phyloP scores from a whole-genome alignment of 2,113 vertebrate species.

The Entelurus aequoreus region DNA sequence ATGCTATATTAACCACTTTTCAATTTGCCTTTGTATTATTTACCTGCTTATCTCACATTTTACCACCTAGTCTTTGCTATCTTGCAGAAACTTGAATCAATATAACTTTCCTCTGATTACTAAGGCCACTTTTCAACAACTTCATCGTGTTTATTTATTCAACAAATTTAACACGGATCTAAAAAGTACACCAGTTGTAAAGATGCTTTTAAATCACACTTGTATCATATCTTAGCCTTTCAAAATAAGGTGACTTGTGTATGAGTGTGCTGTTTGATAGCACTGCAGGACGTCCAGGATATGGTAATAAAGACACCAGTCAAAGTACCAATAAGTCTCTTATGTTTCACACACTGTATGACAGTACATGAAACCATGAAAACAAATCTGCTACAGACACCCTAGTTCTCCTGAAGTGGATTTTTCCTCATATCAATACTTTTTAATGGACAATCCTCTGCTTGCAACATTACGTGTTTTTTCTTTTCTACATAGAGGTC shows the following conservation, averaged over 20 bases:
- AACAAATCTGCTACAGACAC: too few relatives aligned
- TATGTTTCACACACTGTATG: too few relatives aligned
- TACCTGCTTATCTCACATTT: not conserved
- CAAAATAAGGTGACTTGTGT: not conserved
- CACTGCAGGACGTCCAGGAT: constrained; percentile 40
- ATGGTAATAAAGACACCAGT: constrained; percentile 54
- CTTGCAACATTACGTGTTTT: not conserved
- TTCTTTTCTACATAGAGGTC: not conserved
- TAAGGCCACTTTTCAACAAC: not conserved
- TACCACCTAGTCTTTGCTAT: not conserved
- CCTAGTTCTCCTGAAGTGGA: too few relatives aligned
- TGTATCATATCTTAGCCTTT: constrained; percentile 19
- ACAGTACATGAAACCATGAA: too few relatives aligned
- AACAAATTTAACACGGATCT: not conserved
- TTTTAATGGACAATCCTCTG: not conserved
- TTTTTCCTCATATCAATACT: too few relatives aligned
- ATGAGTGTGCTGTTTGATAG: constrained; percentile 41
- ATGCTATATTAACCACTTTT: constrained; percentile 15
- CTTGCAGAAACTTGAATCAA: not conserved
- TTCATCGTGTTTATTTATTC: constrained; percentile 7
- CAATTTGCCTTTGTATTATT: not conserved
- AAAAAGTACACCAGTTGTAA: not conserved
- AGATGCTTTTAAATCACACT: not conserved
- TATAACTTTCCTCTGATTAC: constrained; percentile 12
- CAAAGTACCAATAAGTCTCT: constrained; percentile 10